phyloP scores from a whole-genome alignment of 2,888 invertebrate genomes.

The Erebia ligea region DNA sequence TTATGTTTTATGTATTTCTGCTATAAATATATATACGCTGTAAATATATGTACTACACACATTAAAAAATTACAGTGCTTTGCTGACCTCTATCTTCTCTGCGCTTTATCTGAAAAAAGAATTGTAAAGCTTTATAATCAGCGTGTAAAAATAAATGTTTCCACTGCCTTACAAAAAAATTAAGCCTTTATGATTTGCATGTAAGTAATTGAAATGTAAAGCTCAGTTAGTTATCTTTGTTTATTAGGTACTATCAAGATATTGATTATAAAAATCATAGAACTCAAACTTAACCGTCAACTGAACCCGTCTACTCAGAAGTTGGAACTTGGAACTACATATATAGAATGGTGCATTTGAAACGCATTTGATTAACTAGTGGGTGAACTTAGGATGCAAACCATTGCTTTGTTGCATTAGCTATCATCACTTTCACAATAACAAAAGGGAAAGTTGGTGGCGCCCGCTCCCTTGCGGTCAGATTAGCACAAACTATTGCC shows the following conservation, averaged over 20 bases:
- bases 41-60: too few species aligned
- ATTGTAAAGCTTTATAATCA: too few species aligned
- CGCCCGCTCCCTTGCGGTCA: constrained; percentile 80
- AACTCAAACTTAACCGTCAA: neutral
- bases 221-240: neutral
- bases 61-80: too few species aligned
- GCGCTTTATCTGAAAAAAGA: too few species aligned
- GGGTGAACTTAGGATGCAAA: constrained; percentile 65
- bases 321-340: too few species aligned
- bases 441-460: constrained; percentile 79
- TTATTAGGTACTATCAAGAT: neutral
- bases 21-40: too few species aligned
- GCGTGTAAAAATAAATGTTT: too few species aligned
- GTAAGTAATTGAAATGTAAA: neutral
- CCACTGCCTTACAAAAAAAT: neutral
- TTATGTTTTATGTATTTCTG: too few species aligned
- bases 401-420: constrained; percentile 68
- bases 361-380: constrained; percentile 36
- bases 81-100: too few species aligned
- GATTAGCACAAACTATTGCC: constrained; percentile 70
- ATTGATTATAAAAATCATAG: neutral
- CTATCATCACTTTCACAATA: constrained; percentile 81
- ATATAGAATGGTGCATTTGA: constrained; percentile 33
- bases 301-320: neutral
- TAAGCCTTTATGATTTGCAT: neutral